These are phyloP conservation scores for Rhorus exstirpatorius DNA, from an alignment of 2,888 invertebrate genomes.

Conservation along the genomic window DNA sequence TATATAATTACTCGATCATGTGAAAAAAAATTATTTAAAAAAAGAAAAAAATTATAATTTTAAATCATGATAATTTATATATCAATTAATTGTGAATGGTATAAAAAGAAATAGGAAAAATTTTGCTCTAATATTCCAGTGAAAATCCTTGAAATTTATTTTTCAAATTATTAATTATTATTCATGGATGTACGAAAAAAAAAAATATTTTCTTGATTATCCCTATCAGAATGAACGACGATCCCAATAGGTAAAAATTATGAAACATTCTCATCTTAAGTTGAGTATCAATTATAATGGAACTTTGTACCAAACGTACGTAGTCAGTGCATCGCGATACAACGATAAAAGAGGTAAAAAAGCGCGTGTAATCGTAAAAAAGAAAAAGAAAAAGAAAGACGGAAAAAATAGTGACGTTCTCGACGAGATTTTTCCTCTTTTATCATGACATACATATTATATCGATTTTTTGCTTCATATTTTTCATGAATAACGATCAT, in stretches of 20 bases:
- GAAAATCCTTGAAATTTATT: too few species aligned
- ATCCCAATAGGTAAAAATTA: slow-evolving; percentile 8
- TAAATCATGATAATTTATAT: too few species aligned
- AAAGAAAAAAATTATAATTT: too few species aligned
- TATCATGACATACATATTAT: too few species aligned
- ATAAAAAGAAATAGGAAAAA: too few species aligned
- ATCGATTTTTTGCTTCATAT: slow-evolving; percentile 2
- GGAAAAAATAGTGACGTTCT: background rate
- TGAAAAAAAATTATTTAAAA: background rate
- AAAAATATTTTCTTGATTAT: background rate
- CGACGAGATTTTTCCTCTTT: too few species aligned
- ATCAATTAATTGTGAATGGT: too few species aligned
- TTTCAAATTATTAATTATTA: too few species aligned
- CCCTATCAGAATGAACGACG: background rate
- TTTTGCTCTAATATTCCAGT: too few species aligned
- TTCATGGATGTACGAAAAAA: background rate
- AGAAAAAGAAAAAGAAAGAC: slow-evolving; percentile 33
- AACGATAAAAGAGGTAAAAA: background rate
- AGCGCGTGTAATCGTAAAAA: slow-evolving; percentile 31
- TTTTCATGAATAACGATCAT: slow-evolving; percentile 24
- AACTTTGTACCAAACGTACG: slow-evolving; percentile 41
- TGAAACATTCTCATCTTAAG: slow-evolving; percentile 24
- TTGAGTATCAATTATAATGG: slow-evolving; percentile 20
- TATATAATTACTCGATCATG: too few species aligned
- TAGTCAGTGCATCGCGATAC: slow-evolving; percentile 13